Evolutionary conservation across 2,113 vertebrate genomes (phyloP).

Genomic region (Candoia aspera): DNA sequence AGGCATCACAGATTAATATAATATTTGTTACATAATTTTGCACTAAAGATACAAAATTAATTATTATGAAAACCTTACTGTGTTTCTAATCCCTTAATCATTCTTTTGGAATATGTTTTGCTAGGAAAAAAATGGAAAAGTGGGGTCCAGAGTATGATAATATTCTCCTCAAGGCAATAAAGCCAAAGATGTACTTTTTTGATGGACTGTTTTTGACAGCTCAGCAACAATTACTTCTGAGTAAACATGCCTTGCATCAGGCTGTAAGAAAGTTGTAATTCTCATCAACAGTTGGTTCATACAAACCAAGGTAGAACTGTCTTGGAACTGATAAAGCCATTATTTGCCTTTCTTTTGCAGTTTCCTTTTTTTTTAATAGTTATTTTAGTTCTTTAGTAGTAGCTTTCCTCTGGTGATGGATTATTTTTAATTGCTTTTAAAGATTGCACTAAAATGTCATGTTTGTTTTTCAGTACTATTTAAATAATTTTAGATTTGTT

Average conservation of each 20-base stretch:
- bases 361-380: slow-evolving; percentile 7
- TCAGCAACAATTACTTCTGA: background rate
- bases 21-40: background rate
- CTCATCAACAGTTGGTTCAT: background rate
- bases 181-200: background rate
- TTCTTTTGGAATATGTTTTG: background rate
- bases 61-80: background rate
- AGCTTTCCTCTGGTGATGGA: background rate
- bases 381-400: background rate
- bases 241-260: background rate
- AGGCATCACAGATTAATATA: background rate
- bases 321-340: background rate
- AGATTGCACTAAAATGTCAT: background rate
- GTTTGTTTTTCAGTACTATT: background rate
- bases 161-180: background rate
- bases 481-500: background rate
- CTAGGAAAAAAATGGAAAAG: slow-evolving; percentile 4
- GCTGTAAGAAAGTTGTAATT: background rate
- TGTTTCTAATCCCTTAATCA: background rate
- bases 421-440: background rate
- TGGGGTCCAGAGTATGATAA: background rate
- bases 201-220: background rate
- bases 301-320: background rate
- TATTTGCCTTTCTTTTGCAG: background rate
- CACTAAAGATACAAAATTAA: background rate